Base-by-base conservation (phyloP, 2,797 vertebrate genomes). In the Hydrophis major region DNA sequence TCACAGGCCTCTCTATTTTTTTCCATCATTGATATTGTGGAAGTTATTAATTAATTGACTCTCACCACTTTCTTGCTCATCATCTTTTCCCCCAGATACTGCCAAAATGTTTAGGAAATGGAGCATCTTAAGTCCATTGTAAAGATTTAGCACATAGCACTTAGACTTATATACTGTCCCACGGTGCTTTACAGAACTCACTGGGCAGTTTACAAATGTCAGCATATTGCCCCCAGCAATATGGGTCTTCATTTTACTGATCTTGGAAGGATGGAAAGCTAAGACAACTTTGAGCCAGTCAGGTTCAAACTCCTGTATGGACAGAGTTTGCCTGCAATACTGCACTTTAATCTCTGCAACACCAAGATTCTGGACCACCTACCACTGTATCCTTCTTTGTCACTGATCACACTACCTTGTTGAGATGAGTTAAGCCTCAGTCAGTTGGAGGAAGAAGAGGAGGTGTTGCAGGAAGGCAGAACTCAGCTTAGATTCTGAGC, bases 341-440 rank as follows among this genome's bases (percentile, higher is more conserved):
- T 66, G 63, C 13, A 69, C n/a, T 69, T n/a, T 69, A 69, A 69
- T 69, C 13, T 14, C 63, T 69, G 63, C 0, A 1, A 13, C 63
- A n/a, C 28, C n/a, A 69, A 69, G 60, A 61, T 8, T 61, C n/a
- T 69, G 28, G n/a, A 32, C n/a, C 91, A 98, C 99, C 99, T 97
- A 99, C 98, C 96, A 97, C 96, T 93, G 97, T 97, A 97, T 99
- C 98, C 91, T 98, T 98, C 96, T 98, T 98, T 61, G 98, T 98
- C 97, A 98, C 98, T 96, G 98, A 98, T 95, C 99, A 98, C 99
- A 99, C 99, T 99, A 99, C 99, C 98, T 99, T 99, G 99, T 97
- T 87, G 95, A 94, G 91, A 89, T 20, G 88, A 32, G 91, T 92
- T 93, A 90, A 61, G 20, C 94, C 94, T 10, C 32, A 83, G 90